A percentile compares a stretch with the other conserved stretches of the same genome.
These are phyloP conservation scores for Drosophila repleta DNA, from an alignment of 1,140 invertebrate genomes.

Conservation along the genomic window DNA sequence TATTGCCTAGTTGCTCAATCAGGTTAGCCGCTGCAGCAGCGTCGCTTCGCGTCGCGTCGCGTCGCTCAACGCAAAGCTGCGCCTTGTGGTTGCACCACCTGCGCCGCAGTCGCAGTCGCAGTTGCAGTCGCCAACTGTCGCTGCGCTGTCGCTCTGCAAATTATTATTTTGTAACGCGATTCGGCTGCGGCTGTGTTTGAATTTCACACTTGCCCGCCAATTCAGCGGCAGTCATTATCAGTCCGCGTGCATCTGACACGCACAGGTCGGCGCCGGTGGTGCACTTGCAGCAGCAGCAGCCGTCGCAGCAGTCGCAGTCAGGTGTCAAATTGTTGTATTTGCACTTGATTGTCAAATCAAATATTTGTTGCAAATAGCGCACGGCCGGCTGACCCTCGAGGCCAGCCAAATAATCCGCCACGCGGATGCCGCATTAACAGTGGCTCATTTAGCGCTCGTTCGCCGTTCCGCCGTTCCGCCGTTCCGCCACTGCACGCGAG, in stretches of 20 bases:
- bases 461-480: too few species aligned
- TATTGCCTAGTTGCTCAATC: conserved; percentile 1
- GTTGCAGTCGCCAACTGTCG: conserved; percentile 28
- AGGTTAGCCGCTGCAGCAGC: conserved; percentile 13
- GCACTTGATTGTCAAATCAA: conserved; percentile 74
- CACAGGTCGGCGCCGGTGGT: conserved; percentile 43
- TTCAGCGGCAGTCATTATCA: conserved; percentile 18
- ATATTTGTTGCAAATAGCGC: conserved; percentile 51
- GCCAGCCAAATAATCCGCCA: background rate
- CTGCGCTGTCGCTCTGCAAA: conserved; percentile 60
- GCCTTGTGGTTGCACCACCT: conserved; percentile 23
- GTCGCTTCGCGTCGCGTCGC: too few species aligned
- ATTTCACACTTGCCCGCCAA: conserved; percentile 55
- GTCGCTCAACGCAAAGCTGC: conserved; percentile 36
- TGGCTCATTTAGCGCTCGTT: conserved; percentile 14
- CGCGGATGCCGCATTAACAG: conserved; percentile 5
- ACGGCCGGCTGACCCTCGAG: background rate
- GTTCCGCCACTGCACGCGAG: too few species aligned
- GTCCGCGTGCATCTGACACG: conserved; percentile 48
- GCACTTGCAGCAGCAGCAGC: background rate
- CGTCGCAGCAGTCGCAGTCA: background rate
- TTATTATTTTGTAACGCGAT: conserved; percentile 77
- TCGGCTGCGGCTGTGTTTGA: conserved; percentile 64
- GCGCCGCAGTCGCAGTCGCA: conserved; percentile 27
- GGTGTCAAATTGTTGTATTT: conserved; percentile 77